Evolutionary conservation across 2,888 invertebrate species (phyloP), one percentile per base, ranked within the genome.

Genomic region (Campopleginae sp.): DNA sequence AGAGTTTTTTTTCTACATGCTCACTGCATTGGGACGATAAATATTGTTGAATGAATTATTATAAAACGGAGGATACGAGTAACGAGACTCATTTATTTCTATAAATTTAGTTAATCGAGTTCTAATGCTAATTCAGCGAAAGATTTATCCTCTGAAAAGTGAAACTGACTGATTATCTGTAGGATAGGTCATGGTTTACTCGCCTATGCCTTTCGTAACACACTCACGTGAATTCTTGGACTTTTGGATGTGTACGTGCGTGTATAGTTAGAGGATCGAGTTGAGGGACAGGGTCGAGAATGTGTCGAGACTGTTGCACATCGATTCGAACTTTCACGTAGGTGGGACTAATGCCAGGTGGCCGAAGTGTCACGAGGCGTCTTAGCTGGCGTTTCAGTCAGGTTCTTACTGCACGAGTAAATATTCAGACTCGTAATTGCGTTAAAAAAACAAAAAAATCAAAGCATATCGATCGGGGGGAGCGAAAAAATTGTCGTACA

Each of bases 281-380:
- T 76, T 70, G 63, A 76, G 76, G 70, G 70, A 76, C 76, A 61
- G 76, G 75, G 78, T 80, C 80, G 87, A 79, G 82, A 86, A 82
- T 86, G 80, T 79, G 74, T 78, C 79, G 68, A 68, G 80, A 61
- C 54, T 77, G 70, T 66, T 76, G 79, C 84, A 84, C 80, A 83
- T 72, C 75, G 82, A 85, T 86, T 81, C 72, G 71, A 86, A 86
- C 85, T 87, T 87, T 87, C 86, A 87, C 87, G 86, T 86, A 87
- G 87, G 87, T 86, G 86, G 86, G 82, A 86, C 81, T 58, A 80
- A 83, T 87, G 86, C 87, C 86, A 87, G 87, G 86, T 87, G 87
- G 80, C 81, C 76, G 71, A 63, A 63, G n/a, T 70, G 71, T 82
- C 65, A 71, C 63, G 76, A 76, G 70, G 76, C 82, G 76, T 82